Conservation (phyloP, 2,797 vertebrate species). For the Xenentodon cancila region DNA sequence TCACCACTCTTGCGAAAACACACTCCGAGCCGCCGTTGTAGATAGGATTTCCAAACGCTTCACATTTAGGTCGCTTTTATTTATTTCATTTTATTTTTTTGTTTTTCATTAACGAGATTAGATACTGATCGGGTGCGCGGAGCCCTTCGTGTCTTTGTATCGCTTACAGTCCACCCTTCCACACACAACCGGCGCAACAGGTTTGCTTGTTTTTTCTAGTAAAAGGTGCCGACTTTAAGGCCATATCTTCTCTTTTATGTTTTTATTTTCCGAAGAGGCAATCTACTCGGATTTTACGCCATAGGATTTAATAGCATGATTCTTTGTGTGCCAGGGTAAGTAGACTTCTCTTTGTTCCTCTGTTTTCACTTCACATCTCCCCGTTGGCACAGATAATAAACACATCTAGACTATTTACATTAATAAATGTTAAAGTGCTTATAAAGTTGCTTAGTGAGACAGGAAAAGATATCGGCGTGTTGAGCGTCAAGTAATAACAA, state of each 20-base stretch:
- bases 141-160: conserved; percentile 11
- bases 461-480: too few relatives aligned
- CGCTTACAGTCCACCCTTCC: background rate
- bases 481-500: too few relatives aligned
- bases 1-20: conserved; percentile 50
- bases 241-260: conserved; percentile 4
- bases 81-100: background rate
- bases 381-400: background rate
- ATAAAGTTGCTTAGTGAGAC: too few relatives aligned
- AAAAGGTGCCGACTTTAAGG: background rate
- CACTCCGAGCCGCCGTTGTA: conserved; percentile 52
- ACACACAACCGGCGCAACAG: background rate
- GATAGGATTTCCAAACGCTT: background rate
- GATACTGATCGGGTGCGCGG: conserved; percentile 2
- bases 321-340: conserved; percentile 95
- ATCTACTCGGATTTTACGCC: conserved; percentile 22
- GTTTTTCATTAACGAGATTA: conserved; percentile 15
- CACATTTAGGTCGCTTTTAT: background rate
- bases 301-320: conserved; percentile 87
- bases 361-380: background rate
- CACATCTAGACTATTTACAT: background rate
- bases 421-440: too few relatives aligned
- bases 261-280: conserved; percentile 17
- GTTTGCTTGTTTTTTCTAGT: background rate
- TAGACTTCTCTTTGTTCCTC: conserved; percentile 53